phyloP scores from a whole-genome alignment of 2,113 vertebrate species.

The Megalops atlanticus region DNA sequence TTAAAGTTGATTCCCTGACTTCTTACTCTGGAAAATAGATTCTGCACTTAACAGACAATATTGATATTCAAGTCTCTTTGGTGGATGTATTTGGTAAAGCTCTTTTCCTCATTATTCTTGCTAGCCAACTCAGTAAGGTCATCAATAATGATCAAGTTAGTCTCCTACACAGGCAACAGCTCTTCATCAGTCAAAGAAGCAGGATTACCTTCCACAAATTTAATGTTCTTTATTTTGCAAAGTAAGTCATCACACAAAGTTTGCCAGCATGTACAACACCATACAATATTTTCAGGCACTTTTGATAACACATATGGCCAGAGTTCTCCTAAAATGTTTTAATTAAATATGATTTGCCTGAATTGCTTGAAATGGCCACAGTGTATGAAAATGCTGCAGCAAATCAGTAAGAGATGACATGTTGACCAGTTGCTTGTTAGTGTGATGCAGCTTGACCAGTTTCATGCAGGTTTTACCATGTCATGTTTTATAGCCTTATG shows the following conservation, averaged over 20 bases:
- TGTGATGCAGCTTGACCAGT: no score
- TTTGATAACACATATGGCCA: not conserved
- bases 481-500: no score
- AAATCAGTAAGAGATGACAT: no score
- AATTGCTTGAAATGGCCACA: no score
- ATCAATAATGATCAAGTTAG: not conserved
- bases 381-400: no score
- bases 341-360: no score
- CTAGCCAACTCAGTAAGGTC: not conserved
- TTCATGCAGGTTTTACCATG: no score
- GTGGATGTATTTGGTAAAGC: not conserved
- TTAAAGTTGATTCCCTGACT: not conserved
- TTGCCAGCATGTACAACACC: not conserved
- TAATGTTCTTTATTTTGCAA: slow-evolving; percentile 2
- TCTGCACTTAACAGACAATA: not conserved
- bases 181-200: slow-evolving; percentile 8
- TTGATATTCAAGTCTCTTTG: not conserved
- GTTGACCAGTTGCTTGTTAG: no score
- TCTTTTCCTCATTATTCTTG: not conserved
- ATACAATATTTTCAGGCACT: not conserved
- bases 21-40: not conserved
- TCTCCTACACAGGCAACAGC: not conserved
- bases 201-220: slow-evolving; percentile 16
- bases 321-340: no score
- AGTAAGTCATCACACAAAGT: slow-evolving; percentile 1